Evolutionary conservation across 2,888 invertebrate genomes (phyloP).

Genomic region (Schrankia costaestrigalis): DNA sequence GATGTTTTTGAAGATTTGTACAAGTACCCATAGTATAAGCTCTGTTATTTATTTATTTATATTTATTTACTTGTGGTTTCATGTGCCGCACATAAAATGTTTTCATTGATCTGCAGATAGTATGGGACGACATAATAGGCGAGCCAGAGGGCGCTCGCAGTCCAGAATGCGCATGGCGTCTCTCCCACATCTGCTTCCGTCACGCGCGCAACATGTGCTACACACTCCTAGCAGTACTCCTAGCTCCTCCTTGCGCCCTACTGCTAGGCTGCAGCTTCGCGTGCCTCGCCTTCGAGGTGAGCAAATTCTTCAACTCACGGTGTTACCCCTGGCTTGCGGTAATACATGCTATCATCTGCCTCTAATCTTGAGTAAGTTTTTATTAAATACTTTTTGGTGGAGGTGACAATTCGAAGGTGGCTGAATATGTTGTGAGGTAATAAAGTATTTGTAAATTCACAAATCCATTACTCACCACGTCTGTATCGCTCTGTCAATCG

Average conservation of each 20-base stretch:
- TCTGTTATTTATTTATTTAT: too few species aligned
- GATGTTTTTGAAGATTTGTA: too few species aligned
- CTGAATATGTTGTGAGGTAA: too few species aligned
- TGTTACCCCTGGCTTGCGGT: too few species aligned
- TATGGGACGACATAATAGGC: slow-evolving; percentile 86
- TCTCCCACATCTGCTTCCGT: slow-evolving; percentile 83
- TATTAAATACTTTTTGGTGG: too few species aligned
- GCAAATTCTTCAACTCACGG: background rate
- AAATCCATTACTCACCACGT: too few species aligned
- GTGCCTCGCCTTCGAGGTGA: slow-evolving; percentile 85
- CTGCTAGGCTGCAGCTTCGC: slow-evolving; percentile 85
- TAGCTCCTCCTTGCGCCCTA: slow-evolving; percentile 85
- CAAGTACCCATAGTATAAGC: too few species aligned
- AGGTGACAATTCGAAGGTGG: too few species aligned
- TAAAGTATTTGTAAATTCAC: too few species aligned
- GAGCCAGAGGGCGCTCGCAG: slow-evolving; percentile 86
- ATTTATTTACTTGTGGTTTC: background rate
- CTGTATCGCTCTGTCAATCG: too few species aligned
- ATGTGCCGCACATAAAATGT: background rate
- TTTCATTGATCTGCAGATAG: slow-evolving; percentile 72
- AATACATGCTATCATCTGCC: too few species aligned
- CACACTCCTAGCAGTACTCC: slow-evolving; percentile 83
- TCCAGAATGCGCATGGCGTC: slow-evolving; percentile 86
- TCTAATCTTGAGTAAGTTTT: too few species aligned
- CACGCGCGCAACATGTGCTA: slow-evolving; percentile 85